phyloP scores from a whole-genome alignment of 2,797 vertebrate genomes.

The Girardinus metallicus region DNA sequence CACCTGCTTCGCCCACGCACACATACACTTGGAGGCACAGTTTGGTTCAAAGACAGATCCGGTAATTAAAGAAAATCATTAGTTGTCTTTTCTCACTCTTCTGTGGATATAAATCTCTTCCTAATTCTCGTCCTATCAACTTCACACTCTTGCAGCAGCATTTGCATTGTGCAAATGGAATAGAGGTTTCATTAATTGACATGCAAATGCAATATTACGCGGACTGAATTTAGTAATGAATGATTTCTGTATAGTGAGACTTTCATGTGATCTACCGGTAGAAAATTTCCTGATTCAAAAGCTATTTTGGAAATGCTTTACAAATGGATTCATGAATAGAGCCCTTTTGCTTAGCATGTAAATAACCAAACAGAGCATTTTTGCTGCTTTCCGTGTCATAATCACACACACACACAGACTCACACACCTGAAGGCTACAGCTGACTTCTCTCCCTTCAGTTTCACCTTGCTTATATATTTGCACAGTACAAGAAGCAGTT shows the following conservation, averaged over 20 bases:
- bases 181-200: slow-evolving; percentile 36
- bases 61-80: slow-evolving; percentile 57
- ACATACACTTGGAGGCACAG: slow-evolving; percentile 55
- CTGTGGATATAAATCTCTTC: slow-evolving; percentile 40
- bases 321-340: slow-evolving; percentile 9
- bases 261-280: not conserved
- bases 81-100: slow-evolving; percentile 29
- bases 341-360: slow-evolving; percentile 14
- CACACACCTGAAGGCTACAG: slow-evolving; percentile 18
- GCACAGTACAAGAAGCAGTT: slow-evolving; percentile 28
- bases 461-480: slow-evolving; percentile 35
- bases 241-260: not conserved
- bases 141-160: slow-evolving; percentile 18
- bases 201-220: not conserved
- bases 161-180: slow-evolving; percentile 21
- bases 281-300: slow-evolving; percentile 10
- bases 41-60: slow-evolving; percentile 51
- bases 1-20: slow-evolving; percentile 70
- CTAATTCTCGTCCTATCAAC: not conserved
- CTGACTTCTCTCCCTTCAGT: slow-evolving; percentile 27
- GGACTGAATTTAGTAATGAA: not conserved
- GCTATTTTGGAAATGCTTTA: slow-evolving; percentile 9
- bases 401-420: slow-evolving; percentile 10
- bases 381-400: slow-evolving; percentile 21
- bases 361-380: slow-evolving; percentile 5